Base-by-base conservation (phyloP, 2,888 invertebrate species). In the Plagodis pulveraria region DNA sequence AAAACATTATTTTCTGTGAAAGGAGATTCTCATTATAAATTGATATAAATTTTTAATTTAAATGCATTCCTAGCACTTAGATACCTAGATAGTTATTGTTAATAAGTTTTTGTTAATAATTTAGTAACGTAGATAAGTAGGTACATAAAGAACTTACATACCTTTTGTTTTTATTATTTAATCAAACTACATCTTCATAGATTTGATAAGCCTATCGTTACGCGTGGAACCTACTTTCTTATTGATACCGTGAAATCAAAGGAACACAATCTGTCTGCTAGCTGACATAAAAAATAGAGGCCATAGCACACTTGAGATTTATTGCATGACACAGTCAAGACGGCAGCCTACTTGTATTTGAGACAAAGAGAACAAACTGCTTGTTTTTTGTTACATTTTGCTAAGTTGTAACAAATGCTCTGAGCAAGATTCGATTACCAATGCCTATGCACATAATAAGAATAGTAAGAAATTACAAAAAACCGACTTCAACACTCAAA, bases 161-260 rank as follows among this genome's bases (percentile, higher is more conserved):
- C n/a, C n/a, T n/a, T n/a, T n/a, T n/a, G n/a, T n/a, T n/a, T n/a
- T 6, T 41, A 6, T 10, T 5, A 6, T 1, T 10, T 2, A 10
- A n/a, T 6, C n/a, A 22, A 8, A 44, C 32, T 2, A 45, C 45
- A 33, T 33, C 9, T 41, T 46, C 12, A 33, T 33, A 44, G 43
- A 33, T 38, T 48, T 57, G 11, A 51, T 48, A 43, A 46, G 43
- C 35, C 8, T 44, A 32, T 38, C 22, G 5, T 45, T 33, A 32
- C 11, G 22, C 43, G 49, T 44, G 32, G 47, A 50, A 34, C 42
- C 43, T 10, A 38, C 48, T 53, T 53, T 56, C 48, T 38, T 51
- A 41, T 22, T 22, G 48, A 48, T 60, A 60, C 59, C 51, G 33
- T 56, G 59, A 56, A 60, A 60, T 60, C 59, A 34, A 55, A 45